Conservation (phyloP, 2,888 invertebrate species). For the Noctuana brunneofusca region DNA sequence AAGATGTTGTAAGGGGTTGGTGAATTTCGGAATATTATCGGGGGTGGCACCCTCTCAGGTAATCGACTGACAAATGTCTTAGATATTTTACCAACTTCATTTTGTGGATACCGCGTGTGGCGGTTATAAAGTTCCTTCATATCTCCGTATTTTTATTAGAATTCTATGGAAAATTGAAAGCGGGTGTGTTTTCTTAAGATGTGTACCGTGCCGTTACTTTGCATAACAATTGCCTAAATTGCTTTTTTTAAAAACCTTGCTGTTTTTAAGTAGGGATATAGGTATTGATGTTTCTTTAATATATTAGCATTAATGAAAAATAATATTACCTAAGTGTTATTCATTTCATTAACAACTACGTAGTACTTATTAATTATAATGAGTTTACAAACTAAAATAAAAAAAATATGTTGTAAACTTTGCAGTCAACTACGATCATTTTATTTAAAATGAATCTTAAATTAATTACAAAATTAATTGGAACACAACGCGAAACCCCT, state of each 20-base stretch:
- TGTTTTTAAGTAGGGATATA: not conserved
- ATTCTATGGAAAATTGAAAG: conserved; percentile 31
- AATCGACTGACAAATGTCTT: conserved; percentile 81
- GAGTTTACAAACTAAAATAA: too few relatives aligned
- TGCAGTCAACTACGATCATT: too few relatives aligned
- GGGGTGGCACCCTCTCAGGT: conserved; percentile 69
- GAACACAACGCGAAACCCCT: too few relatives aligned
- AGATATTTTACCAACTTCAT: conserved; percentile 80
- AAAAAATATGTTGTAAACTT: too few relatives aligned
- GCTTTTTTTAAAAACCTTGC: not conserved
- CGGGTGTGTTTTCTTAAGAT: conserved; percentile 20
- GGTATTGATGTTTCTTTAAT: too few relatives aligned
- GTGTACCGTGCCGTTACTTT: not conserved
- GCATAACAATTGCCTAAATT: not conserved
- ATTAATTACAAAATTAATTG: too few relatives aligned
- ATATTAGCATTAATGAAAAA: too few relatives aligned
- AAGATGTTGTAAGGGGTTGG: conserved; percentile 57
- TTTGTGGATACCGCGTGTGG: conserved; percentile 62
- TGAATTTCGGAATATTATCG: conserved; percentile 70
- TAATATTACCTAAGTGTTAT: too few relatives aligned
- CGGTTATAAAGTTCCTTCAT: conserved; percentile 43
- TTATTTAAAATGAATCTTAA: too few relatives aligned
- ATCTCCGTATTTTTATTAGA: conserved; percentile 30
- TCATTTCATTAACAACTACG: too few relatives aligned
- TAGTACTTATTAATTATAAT: too few relatives aligned